These are phyloP conservation scores for Stichopus chloronotus DNA, from an alignment of 35 echinoderm and acorn worm genomes.

Conservation along the genomic window DNA sequence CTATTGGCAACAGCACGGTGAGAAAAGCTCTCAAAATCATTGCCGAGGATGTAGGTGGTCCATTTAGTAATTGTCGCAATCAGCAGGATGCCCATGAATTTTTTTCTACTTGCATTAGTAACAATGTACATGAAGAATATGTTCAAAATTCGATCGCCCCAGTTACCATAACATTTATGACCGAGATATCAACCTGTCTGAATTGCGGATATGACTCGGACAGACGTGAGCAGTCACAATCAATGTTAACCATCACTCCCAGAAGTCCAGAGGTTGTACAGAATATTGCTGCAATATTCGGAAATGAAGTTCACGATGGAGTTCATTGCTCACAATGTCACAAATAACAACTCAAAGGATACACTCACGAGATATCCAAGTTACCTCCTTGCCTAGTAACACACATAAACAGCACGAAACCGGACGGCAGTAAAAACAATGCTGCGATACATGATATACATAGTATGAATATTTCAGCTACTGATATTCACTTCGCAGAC, in stretches of 20 bases:
- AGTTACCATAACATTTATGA: neutral
- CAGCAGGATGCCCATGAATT: conserved; percentile 10
- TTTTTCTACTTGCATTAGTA: neutral
- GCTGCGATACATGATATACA: neutral
- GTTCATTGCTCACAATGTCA: neutral
- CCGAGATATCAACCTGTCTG: neutral
- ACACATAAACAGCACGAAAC: neutral
- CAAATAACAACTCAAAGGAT: neutral
- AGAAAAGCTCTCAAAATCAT: too few species aligned
- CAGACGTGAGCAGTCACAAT: neutral
- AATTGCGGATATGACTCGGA: neutral
- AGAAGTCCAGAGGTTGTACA: neutral
- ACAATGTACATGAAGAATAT: neutral
- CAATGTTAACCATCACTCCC: neutral
- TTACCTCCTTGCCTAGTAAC: conserved; percentile 13
- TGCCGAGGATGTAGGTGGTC: too few species aligned
- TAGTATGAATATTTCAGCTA: neutral
- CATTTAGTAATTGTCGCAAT: neutral
- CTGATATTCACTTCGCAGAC: neutral
- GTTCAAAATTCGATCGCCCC: neutral
- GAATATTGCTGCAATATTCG: neutral
- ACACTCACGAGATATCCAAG: neutral
- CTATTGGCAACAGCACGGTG: neutral
- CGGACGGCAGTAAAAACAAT: neutral
- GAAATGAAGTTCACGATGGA: neutral